phyloP scores from a whole-genome alignment of 2,797 vertebrate species.

The Oreortyx pictus region DNA sequence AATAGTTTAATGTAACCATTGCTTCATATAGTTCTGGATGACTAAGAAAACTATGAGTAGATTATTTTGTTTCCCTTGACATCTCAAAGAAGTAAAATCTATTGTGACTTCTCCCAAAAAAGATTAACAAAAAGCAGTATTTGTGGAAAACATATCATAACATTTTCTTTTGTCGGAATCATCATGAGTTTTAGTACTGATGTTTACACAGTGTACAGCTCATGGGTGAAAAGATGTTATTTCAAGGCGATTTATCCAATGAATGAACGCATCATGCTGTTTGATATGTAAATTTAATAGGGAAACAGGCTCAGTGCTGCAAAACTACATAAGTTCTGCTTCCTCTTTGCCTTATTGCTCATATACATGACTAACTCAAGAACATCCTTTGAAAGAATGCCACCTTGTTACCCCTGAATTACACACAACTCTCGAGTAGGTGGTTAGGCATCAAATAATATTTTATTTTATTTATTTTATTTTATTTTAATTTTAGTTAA shows the following conservation, averaged over 20 bases:
- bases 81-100: background rate
- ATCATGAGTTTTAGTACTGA: background rate
- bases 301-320: background rate
- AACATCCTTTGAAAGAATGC: background rate
- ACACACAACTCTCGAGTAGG: background rate
- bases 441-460: background rate
- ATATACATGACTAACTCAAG: background rate
- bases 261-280: background rate
- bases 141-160: background rate
- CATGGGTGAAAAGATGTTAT: background rate
- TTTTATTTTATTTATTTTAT: no score
- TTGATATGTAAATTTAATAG: background rate
- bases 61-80: background rate
- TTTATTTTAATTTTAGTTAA: no score
- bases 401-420: background rate
- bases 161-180: background rate
- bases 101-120: background rate
- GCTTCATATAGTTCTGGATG: background rate
- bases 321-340: background rate
- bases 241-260: background rate
- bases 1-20: background rate
- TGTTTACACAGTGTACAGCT: background rate
- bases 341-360: background rate
- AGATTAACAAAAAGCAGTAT: background rate
- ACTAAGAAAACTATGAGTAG: background rate